phyloP scores from a whole-genome alignment of 2,113 vertebrate species.

The Recurvirostra avosetta region DNA sequence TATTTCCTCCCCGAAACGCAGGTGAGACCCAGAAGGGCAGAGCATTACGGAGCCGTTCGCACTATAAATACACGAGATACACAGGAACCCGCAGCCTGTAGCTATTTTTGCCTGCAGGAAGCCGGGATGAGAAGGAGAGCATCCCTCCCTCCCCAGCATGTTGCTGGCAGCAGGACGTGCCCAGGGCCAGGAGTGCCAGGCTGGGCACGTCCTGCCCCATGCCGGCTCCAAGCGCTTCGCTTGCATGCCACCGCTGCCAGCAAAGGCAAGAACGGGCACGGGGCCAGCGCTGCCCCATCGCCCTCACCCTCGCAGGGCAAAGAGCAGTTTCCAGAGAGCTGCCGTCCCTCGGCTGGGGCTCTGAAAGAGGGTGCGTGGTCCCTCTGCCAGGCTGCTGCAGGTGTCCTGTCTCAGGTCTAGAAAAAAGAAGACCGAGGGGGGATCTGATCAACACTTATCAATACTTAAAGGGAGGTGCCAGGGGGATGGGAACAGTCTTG shows the following conservation, averaged over 20 bases:
- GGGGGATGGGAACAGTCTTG: too few species aligned
- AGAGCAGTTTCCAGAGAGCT: background rate
- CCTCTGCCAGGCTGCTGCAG: background rate
- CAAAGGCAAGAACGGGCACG: background rate
- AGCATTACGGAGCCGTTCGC: background rate
- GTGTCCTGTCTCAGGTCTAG: rapidly evolving
- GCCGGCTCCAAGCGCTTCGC: rapidly evolving
- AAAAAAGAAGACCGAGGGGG: too few species aligned
- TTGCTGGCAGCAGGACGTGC: background rate
- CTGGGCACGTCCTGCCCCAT: background rate
- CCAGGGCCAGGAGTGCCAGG: background rate
- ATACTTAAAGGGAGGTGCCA: too few species aligned
- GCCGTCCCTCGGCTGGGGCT: background rate
- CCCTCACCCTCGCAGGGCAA: background rate
- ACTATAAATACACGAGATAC: conserved; percentile 15
- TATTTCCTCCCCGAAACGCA: background rate
- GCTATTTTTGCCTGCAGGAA: conserved; percentile 63
- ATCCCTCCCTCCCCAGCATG: conserved; percentile 18
- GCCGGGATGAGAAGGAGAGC: background rate
- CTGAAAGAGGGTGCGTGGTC: background rate
- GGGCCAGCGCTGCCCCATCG: rapidly evolving
- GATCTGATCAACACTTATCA: too few species aligned
- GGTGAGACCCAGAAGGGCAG: conserved; percentile 32
- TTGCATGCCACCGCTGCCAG: rapidly evolving
- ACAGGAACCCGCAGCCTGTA: background rate